Base-by-base conservation (phyloP, 1,140 invertebrate species). In the Psix sp. region DNA sequence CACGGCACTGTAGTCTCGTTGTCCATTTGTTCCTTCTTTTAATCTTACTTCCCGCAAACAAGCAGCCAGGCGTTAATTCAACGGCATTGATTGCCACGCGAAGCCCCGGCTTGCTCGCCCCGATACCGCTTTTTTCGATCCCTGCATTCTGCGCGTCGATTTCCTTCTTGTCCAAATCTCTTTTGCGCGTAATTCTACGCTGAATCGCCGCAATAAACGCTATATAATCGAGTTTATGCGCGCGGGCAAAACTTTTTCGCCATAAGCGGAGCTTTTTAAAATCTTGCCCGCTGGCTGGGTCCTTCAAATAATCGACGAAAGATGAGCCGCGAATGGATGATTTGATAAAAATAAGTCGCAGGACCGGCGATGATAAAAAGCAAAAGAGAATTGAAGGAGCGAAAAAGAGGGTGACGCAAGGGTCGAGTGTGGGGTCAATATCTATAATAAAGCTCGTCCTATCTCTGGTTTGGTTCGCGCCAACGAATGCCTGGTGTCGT, bases 41-140 rank as follows among this genome's bases (percentile, higher is more conserved):
- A 86, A 87, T 87, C 84, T 87, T 85, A 82, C 84, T 86, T 84
- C 80, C 82, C 81, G 78, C 85, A 85, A 87, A 85, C 85, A 85
- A 78, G 79, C 83, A 86, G 82, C 81, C 84, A 84, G 84, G 85
- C 84, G 85, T 86, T 87, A 86, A 87, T 86, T 87, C 85, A 85
- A 81, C 82, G 80, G 84, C 85, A 86, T 87, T 87, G 85, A 87
- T 86, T 87, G 84, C 84, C 82, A 82, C 84, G 81, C 82, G 83
- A 82, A 81, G 78, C 77, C 77, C 77, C 76, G 76, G 56, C 66
- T 60, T 45, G 39, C 59, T 21, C 31, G 56, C 45, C 26, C 54
- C 46, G n/a, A 16, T 31, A 35, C n/a, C 13, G 42, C 33, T 48
- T 40, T 52, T 66, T 70, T 59, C 46, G 35, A 49, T 52, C 45